A percentile compares a stretch with the other conserved stretches of the same genome.
Evolutionary conservation across 2,888 invertebrate species (phyloP).

Genomic region (Callinectes sapidus): DNA sequence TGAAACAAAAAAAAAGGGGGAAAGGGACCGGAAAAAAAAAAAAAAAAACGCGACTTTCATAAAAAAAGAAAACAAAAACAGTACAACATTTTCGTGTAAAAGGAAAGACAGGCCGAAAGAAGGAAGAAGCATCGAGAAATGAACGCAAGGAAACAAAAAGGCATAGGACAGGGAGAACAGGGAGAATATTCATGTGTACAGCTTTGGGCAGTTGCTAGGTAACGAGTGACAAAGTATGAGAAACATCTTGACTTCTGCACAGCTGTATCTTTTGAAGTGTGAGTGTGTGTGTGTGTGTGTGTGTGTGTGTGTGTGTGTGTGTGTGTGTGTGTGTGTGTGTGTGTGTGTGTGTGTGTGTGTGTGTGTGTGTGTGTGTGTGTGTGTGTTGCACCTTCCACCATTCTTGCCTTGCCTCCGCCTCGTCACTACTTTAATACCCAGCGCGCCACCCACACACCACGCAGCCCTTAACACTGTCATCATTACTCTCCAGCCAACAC

Average conservation of each 20-base stretch:
- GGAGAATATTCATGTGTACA: not conserved
- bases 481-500: conserved; percentile 13
- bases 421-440: not conserved
- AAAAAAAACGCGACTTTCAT: not conserved
- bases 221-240: not conserved
- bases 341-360: not conserved
- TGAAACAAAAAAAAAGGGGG: not conserved
- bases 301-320: not conserved
- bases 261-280: not conserved
- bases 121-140: not conserved
- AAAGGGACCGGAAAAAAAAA: not conserved
- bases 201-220: not conserved
- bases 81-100: not conserved
- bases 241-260: not conserved
- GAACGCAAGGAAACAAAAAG: not conserved
- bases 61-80: not conserved
- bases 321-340: not conserved
- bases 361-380: not conserved
- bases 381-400: not conserved
- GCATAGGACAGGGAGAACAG: not conserved
- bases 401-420: not conserved
- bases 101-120: not conserved
- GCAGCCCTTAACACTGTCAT: not conserved
- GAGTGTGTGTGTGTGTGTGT: not conserved
- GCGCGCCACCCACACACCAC: not conserved